phyloP scores from a whole-genome alignment of 2,888 invertebrate genomes.

The Mylabris sibirica region DNA sequence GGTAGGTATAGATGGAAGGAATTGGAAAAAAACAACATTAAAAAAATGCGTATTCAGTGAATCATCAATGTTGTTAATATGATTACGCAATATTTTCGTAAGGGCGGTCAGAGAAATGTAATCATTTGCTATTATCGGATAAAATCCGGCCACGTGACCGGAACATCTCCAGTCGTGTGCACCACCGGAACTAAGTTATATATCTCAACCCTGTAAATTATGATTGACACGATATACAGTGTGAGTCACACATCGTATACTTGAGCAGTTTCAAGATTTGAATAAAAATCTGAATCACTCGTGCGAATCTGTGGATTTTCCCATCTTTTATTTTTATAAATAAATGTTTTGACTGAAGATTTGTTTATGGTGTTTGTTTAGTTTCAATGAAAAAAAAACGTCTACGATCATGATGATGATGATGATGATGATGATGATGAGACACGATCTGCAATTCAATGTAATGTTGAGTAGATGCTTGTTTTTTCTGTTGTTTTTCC shows the following conservation, averaged over 20 bases:
- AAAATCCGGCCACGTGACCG: constrained; percentile 59
- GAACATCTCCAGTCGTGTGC: constrained; percentile 57
- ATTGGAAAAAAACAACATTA: not conserved
- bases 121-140: constrained; percentile 30
- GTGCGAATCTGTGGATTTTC: not conserved
- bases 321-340: not conserved
- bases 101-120: constrained; percentile 22
- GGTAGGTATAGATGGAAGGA: too few species aligned
- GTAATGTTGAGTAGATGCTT: not conserved
- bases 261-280: not conserved
- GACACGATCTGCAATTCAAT: not conserved
- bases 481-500: not conserved
- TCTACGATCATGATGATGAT: too few species aligned
- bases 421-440: constrained; percentile 9
- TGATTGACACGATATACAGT: constrained; percentile 23
- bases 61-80: not conserved
- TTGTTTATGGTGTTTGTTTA: not conserved
- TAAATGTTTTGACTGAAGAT: constrained; percentile 6
- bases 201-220: constrained; percentile 43
- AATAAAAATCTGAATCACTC: not conserved
- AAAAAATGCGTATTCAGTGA: not conserved
- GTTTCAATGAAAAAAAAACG: not conserved
- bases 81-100: not conserved
- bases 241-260: constrained; percentile 20
- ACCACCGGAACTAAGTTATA: constrained; percentile 54